Evolutionary conservation across 2,888 invertebrate genomes (phyloP), one percentile per base, ranked within the genome.

Genomic region (Drosophila mercatorum): DNA sequence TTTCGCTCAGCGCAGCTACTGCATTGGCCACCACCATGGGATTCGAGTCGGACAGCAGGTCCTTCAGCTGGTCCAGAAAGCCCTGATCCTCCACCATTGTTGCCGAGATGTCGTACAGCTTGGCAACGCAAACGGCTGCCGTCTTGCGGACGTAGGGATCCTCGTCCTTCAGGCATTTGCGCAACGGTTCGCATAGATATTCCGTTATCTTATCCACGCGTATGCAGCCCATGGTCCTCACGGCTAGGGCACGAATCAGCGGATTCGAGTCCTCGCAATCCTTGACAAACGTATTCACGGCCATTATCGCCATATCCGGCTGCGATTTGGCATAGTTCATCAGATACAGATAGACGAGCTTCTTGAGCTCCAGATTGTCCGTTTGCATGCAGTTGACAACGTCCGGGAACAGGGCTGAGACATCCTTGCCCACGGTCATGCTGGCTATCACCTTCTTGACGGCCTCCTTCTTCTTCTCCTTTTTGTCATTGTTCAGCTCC

Each of bases 341-440:
- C 88, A 99, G 94, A 92, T 99, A 99, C 59, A 99, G 94, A 93
- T 99, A 99, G 2, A 99, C 99, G 57, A 99, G 94, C 91, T 99
- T 99, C 94, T 99, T 99, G 84, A 99, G 93, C 93, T 99, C 99
- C 91, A 99, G 94, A 93, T 99, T 99, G 92, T 99, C 99, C 0
- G 99, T 99, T 94, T 99, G 99, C 99, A 99, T 99, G 93, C 99
- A 99, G 93, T 99, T 99, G 36, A 99, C 99, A 2, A 99, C 99
- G 92, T 99, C 99, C 0, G 99, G 99, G 92, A 99, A 99, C 17
- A 99, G 94, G 1, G 99, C 98, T 0, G 97, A 97, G 0, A 99
- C 99, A 95, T 99, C 99, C 94, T 99, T 99, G 60, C 99, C 99
- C 28, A 99, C 99, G 7, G 99, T 99, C 99, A 99, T 99, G 73